Conservation (phyloP, 2,888 invertebrate species). For the Agrochola circellaris region DNA sequence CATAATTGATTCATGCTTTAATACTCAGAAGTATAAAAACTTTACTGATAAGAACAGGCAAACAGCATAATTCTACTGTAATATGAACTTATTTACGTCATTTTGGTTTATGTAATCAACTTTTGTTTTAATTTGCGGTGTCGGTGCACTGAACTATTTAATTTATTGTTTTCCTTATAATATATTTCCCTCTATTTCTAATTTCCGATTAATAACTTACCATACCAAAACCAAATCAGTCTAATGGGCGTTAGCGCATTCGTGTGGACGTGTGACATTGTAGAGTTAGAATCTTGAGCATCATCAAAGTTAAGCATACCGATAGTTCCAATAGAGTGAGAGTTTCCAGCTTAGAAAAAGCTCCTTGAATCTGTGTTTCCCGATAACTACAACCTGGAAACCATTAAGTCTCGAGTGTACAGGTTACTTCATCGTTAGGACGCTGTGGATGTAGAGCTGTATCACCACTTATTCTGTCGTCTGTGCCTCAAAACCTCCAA, state of each 20-base stretch:
- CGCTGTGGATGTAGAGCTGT: no score
- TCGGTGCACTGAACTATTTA: background rate
- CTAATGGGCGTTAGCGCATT: background rate
- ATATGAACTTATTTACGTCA: background rate
- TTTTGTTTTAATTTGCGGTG: background rate
- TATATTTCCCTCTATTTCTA: background rate
- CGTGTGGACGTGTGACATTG: background rate
- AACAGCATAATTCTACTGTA: background rate
- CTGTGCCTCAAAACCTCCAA: no score
- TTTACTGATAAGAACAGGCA: background rate
- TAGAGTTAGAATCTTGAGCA: background rate
- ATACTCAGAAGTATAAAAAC: background rate
- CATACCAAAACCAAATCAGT: background rate
- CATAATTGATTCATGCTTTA: background rate
- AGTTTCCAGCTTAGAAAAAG: background rate
- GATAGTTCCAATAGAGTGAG: background rate
- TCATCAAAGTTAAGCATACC: background rate
- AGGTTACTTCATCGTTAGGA: background rate
- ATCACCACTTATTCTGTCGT: no score
- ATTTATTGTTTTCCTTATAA: background rate
- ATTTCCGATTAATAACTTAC: background rate
- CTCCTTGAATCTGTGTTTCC: background rate
- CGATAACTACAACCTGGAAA: background rate
- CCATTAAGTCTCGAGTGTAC: background rate
- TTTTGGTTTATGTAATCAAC: background rate